These are phyloP conservation scores for Pelodytes ibericus DNA, from an alignment of 2,797 vertebrate genomes.

Conservation along the genomic window DNA sequence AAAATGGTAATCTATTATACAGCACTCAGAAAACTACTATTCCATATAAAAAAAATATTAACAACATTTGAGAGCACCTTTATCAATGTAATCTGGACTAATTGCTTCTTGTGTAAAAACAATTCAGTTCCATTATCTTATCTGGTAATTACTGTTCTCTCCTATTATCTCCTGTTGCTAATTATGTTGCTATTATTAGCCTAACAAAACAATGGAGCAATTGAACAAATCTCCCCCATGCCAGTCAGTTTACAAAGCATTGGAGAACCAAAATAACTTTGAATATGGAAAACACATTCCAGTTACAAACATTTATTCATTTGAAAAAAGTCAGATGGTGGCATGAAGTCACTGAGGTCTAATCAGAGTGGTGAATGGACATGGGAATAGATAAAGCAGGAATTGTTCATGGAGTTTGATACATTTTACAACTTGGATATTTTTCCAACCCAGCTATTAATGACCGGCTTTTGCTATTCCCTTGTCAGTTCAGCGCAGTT, in stretches of 20 bases:
- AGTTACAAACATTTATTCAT: too few relatives aligned
- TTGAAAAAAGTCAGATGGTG: not conserved
- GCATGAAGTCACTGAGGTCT: too few relatives aligned
- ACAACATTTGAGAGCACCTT: not conserved
- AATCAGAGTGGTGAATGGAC: too few relatives aligned
- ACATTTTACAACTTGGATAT: too few relatives aligned
- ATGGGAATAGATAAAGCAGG: too few relatives aligned
- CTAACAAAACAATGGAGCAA: conserved; percentile 7
- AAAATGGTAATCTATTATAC: too few relatives aligned
- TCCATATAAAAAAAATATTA: not conserved
- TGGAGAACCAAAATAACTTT: not conserved
- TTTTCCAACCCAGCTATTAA: too few relatives aligned
- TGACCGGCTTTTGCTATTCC: too few relatives aligned
- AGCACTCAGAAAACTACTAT: not conserved
- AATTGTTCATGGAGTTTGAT: too few relatives aligned
- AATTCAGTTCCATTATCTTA: conserved; percentile 33
- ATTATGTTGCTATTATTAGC: conserved; percentile 33
- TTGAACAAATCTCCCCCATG: conserved; percentile 11
- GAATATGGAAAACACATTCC: not conserved
- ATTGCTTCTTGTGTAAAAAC: conserved; percentile 41
- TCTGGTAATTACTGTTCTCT: conserved; percentile 31
- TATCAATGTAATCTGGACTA: conserved; percentile 13
- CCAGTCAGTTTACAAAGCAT: not conserved
- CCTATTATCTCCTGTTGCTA: conserved; percentile 26
- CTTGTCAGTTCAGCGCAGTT: too few relatives aligned